Evolutionary conservation across 2,888 invertebrate genomes (phyloP).

Genomic region (Villa cingulata): DNA sequence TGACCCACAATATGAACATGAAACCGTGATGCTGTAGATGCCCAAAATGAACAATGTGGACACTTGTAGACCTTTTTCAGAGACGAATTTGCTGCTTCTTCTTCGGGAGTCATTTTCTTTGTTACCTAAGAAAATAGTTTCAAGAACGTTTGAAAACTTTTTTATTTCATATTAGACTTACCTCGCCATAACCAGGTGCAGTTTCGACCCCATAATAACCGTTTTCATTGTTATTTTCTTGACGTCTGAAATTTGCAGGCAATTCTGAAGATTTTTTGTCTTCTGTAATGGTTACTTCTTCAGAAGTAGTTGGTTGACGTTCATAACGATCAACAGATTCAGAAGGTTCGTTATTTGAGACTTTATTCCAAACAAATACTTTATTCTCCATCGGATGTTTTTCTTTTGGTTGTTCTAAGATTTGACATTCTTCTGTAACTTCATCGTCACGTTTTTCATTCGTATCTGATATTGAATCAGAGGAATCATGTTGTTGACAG

Average conservation of each 20-base stretch:
- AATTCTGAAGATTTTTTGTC: slow-evolving; percentile 22
- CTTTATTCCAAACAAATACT: slow-evolving; percentile 69
- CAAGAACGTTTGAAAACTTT: slow-evolving; percentile 11
- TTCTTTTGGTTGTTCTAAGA: slow-evolving; percentile 49
- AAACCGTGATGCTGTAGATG: slow-evolving; percentile 81
- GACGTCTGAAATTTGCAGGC: neutral
- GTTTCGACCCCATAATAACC: slow-evolving; percentile 39
- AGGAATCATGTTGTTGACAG: slow-evolving; percentile 28
- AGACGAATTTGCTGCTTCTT: slow-evolving; percentile 49
- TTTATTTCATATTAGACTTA: slow-evolving; percentile 18
- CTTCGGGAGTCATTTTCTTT: slow-evolving; percentile 48
- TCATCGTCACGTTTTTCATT: slow-evolving; percentile 34
- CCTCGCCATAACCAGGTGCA: slow-evolving; percentile 39
- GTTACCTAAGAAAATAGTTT: slow-evolving; percentile 30
- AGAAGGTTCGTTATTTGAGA: slow-evolving; percentile 27
- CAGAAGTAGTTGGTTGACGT: too few relatives aligned
- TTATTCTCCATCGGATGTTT: slow-evolving; percentile 69
- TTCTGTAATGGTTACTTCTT: slow-evolving; percentile 19
- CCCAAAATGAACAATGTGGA: slow-evolving; percentile 85
- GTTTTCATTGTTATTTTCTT: slow-evolving; percentile 28
- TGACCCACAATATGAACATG: slow-evolving; percentile 90
- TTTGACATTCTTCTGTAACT: slow-evolving; percentile 21
- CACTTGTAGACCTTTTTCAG: slow-evolving; percentile 79
- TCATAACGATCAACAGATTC: too few relatives aligned
- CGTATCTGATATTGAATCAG: slow-evolving; percentile 27